These are phyloP conservation scores for Contarinia nasturtii DNA, from an alignment of 1,140 invertebrate genomes.

Conservation along the genomic window DNA sequence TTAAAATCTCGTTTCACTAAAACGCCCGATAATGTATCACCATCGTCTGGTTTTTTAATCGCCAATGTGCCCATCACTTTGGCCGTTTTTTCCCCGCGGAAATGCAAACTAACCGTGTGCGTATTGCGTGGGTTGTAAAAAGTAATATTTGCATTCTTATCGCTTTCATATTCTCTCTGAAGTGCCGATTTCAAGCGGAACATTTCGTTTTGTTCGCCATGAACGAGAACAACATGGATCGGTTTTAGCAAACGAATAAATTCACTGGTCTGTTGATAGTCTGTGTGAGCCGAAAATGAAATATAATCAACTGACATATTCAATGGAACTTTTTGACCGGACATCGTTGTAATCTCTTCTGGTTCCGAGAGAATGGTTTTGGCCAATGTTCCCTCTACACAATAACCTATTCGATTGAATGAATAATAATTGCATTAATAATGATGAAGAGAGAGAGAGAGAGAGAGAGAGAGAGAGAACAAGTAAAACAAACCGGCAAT, in stretches of 20 bases:
- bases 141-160: conserved; percentile 67
- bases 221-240: conserved; percentile 90
- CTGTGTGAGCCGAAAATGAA: conserved; percentile 97
- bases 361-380: conserved; percentile 96
- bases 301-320: conserved; percentile 99
- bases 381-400: conserved; percentile 95
- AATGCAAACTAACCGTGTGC: conserved; percentile 79
- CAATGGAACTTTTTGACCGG: conserved; percentile 85
- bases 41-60: conserved; percentile 57
- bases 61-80: conserved; percentile 92
- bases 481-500: too few species aligned
- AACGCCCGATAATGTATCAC: conserved; percentile 72
- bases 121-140: conserved; percentile 96
- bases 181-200: conserved; percentile 82
- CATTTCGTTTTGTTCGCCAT: conserved; percentile 99
- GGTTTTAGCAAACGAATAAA: conserved; percentile 90
- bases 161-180: conserved; percentile 84
- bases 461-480: conserved; percentile 14
- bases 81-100: conserved; percentile 92
- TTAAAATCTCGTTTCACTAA: conserved; percentile 96
- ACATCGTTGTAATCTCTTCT: conserved; percentile 89
- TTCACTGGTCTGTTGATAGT: conserved; percentile 96
- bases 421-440: too few species aligned
- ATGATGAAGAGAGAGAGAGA: too few species aligned
- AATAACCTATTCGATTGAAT: too few species aligned